Base-by-base conservation (phyloP, 2,888 invertebrate genomes). In the Drymonia ruficornis region DNA sequence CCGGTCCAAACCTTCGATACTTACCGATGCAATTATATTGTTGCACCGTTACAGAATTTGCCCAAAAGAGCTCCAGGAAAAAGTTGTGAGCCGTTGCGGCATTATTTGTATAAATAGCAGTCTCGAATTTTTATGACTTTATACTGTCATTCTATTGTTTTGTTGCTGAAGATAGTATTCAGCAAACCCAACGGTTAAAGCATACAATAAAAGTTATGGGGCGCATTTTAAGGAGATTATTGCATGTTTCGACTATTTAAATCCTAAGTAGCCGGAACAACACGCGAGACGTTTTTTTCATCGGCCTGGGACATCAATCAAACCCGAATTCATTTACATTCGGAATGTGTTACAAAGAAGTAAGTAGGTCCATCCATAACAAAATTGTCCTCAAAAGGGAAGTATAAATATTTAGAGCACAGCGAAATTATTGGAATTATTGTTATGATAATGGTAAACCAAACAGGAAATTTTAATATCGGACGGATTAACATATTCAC, bases 391-490 rank as follows among this genome's bases (percentile, higher is more conserved):
- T 9, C 42, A 42, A 18, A 42, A 11, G 3, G 18, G 18, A 18
- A 38, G 3, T 31, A 12, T 9, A 9, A 9, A 11, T 13, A n/a
- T 47, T 19, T 15, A 11, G 40, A 52, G 15, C 31, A 23, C n/a
- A 38, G 16, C 40, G 38, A 18, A 23, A 6, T 23, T 23, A 23
- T 1, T 23, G 23, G 36, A 23, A 13, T 23, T 38, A 40, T 23
- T 36, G 13, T 50, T 40, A 29, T 40, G 11, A 49, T 44, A 49
- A 47, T 50, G 55, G 50, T 63, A 57, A 60, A 67, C 72, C 66
- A 75, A 80, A 78, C 79, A 78, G 80, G 79, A 80, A 78, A 67
- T 61, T 65, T 62, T 58, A 69, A 69, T 68, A 65, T 63, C 51
- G 55, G 56, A 65, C 65, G 61, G 68, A 71, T 71, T 11, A 23